Conservation (phyloP, 2,797 vertebrate genomes). For the Alectoris magna region DNA sequence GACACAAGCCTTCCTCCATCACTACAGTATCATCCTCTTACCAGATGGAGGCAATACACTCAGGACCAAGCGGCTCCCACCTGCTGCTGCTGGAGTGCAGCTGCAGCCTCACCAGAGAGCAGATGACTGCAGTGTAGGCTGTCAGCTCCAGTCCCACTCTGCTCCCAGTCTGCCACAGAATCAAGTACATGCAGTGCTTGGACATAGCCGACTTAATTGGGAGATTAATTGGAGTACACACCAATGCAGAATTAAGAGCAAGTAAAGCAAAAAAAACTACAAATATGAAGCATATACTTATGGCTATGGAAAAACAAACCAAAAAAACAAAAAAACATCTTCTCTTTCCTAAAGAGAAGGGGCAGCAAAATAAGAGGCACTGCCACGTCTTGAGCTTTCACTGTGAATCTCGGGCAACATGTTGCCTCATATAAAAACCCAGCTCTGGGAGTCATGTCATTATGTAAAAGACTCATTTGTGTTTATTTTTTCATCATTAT, state of each 20-base stretch:
- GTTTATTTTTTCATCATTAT: background rate
- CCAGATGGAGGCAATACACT: background rate
- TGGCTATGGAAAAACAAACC: background rate
- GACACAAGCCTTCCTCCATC: background rate
- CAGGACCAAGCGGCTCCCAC: slow-evolving; percentile 1
- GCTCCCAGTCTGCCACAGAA: background rate
- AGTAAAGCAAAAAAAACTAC: background rate
- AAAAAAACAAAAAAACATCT: background rate
- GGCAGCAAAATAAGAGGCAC: background rate
- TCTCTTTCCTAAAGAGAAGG: background rate
- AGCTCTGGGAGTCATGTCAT: background rate
- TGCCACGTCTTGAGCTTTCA: background rate
- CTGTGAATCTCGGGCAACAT: background rate
- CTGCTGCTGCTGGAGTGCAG: background rate
- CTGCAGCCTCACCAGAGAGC: background rate
- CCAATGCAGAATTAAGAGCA: background rate
- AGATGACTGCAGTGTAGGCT: background rate
- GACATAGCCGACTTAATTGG: background rate
- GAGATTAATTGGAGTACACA: background rate
- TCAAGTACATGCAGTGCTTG: background rate
- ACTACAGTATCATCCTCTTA: background rate
- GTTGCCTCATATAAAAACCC: background rate
- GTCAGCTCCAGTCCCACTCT: background rate
- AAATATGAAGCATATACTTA: background rate
- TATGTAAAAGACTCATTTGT: background rate